Evolutionary conservation across 2,888 invertebrate species (phyloP), one percentile per base, ranked within the genome.

Genomic region (Cheilosia grossa): DNA sequence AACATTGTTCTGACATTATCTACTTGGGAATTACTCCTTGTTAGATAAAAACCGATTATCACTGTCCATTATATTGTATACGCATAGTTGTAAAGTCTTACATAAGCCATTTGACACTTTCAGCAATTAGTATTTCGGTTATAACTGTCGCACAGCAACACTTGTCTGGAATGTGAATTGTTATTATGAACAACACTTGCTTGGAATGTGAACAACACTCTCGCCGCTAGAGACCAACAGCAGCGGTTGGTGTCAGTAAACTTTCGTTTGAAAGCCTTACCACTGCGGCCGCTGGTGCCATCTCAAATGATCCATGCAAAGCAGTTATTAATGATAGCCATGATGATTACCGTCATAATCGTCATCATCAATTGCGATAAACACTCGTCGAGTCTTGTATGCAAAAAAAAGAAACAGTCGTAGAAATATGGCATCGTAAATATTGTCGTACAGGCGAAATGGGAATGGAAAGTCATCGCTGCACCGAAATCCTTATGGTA

Each of bases 291-390:
- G 4, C 30, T 44, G 19, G 17, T 63, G 61, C 49, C 72, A 82
- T 56, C 61, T 61, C 63, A 82, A 82, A 82, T 82, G 82, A 82
- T 79, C 79, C 63, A 83, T 79, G 73, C 73, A 83, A 83, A 74
- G 74, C 44, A 69, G 73, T 79, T 79, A 83, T 83, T 83, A 83
- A 83, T 79, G 82, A 79, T 74, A 51, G n/a, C 27, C 21, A 53
- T 40, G 73, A 74, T 47, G 69, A 79, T 79, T 74, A 64, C 40
- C 51, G 74, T 79, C 73, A 79, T 79, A 73, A 79, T 75, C 77
- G 77, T 59, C 79, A 21, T 64, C 79, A 74, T 79, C 73, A 79
- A 77, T 77, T 79, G 82, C 79, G 64, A 74, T 79, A 74, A 83
- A 83, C 63, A 79, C 82, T 64, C 24, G 59, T 13, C 27, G 37